These are phyloP conservation scores for Temnopleurus reevesii DNA, from an alignment of 53 echinoderm and acorn worm species.

Conservation along the genomic window DNA sequence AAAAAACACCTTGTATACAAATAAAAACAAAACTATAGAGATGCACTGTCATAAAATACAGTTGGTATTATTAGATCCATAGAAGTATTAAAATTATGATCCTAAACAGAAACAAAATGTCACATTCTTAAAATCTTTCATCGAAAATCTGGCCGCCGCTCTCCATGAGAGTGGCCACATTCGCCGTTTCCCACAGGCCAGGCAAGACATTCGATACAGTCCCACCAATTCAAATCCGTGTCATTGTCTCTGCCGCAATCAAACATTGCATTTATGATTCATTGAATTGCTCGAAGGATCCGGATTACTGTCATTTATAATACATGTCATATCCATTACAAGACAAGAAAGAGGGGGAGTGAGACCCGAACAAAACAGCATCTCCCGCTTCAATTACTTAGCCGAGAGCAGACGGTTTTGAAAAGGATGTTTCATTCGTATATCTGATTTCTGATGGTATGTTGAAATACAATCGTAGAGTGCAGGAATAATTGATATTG, in stretches of 20 bases:
- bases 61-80: too few relatives aligned
- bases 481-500: background rate
- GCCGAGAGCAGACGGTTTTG: background rate
- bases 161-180: background rate
- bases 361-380: background rate
- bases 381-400: background rate
- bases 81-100: too few relatives aligned
- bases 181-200: background rate
- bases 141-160: background rate
- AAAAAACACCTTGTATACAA: too few relatives aligned
- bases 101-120: constrained; percentile 1
- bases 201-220: background rate
- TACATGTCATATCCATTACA: background rate
- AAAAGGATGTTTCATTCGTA: background rate
- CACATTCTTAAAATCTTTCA: background rate
- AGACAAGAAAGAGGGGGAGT: background rate
- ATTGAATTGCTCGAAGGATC: background rate
- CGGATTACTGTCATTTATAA: constrained; percentile 6
- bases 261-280: constrained; percentile 32
- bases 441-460: background rate
- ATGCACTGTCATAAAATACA: too few relatives aligned
- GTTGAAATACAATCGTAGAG: background rate
- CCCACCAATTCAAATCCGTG: background rate
- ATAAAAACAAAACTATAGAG: too few relatives aligned
- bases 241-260: constrained; percentile 16